Percentiles rank a stretch among this genome's conserved stretches.
Evolutionary conservation across 1,140 invertebrate species (phyloP).

Genomic region (Melanaphis sacchari): DNA sequence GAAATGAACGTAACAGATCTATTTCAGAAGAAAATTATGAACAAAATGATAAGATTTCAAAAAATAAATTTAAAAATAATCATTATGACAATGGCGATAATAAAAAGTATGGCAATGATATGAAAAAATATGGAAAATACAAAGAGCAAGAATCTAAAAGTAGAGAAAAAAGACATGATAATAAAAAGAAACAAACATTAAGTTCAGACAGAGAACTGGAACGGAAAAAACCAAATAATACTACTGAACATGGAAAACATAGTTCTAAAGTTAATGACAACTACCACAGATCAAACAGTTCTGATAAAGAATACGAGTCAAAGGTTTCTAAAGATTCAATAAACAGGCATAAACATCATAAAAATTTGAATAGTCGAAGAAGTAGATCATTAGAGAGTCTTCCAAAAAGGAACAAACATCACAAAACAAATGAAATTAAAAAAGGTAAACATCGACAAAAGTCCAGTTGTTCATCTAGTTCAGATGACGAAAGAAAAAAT

Average conservation of each 20-base stretch:
- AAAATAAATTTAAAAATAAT: slow-evolving; percentile 15
- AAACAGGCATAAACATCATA: neutral
- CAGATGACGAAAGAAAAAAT: slow-evolving; percentile 10
- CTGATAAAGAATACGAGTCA: slow-evolving; percentile 1
- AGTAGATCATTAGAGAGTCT: slow-evolving; percentile 31
- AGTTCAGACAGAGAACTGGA: slow-evolving; percentile 24
- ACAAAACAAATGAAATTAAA: neutral
- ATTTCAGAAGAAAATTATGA: neutral
- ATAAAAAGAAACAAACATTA: neutral
- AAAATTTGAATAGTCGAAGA: neutral
- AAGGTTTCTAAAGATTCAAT: neutral
- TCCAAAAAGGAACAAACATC: neutral
- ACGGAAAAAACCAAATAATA: neutral
- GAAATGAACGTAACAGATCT: neutral
- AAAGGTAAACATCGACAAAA: neutral
- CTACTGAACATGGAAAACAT: neutral
- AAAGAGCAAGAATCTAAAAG: neutral
- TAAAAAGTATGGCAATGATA: neutral
- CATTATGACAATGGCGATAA: neutral
- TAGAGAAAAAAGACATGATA: neutral
- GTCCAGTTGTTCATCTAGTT: neutral
- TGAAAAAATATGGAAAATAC: neutral
- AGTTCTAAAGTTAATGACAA: neutral
- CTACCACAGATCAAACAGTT: neutral
- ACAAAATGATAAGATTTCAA: neutral